A percentile compares a stretch with the other conserved stretches of the same genome.
Evolutionary conservation across 2,888 invertebrate species (phyloP).

Genomic region (Halocaridina rubra): DNA sequence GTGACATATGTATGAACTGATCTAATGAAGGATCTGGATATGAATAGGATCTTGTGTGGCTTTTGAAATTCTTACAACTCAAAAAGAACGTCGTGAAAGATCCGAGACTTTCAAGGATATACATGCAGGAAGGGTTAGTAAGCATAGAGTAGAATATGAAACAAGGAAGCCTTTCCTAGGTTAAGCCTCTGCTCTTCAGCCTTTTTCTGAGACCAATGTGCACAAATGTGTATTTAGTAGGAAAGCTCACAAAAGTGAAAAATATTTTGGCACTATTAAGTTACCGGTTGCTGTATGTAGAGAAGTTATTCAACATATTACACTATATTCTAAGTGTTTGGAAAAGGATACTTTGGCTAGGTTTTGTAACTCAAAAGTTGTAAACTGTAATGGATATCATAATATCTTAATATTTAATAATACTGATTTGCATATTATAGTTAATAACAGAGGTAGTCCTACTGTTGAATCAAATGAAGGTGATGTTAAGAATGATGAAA

Average conservation of each 20-base stretch:
- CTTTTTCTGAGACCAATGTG: background rate
- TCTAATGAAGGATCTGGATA: background rate
- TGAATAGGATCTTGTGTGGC: background rate
- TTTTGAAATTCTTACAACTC: background rate
- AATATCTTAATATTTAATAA: background rate
- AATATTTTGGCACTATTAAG: background rate
- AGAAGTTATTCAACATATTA: background rate
- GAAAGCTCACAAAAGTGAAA: background rate
- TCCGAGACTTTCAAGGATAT: background rate
- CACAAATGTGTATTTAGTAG: background rate
- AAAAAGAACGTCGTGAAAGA: background rate
- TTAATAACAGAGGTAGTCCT: background rate
- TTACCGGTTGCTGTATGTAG: background rate
- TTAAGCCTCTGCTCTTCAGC: slow-evolving; percentile 2
- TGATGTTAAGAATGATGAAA: background rate
- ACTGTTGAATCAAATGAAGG: background rate
- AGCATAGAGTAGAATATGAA: background rate
- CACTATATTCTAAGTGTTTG: slow-evolving; percentile 15
- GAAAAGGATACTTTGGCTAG: background rate
- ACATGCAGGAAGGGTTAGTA: background rate
- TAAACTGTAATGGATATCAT: slow-evolving; percentile 1
- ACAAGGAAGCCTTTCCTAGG: background rate
- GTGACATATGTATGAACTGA: slow-evolving; percentile 4
- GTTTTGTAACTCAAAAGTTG: background rate
- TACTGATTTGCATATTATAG: background rate